Percentiles rank a stretch among this genome's conserved stretches.
These are phyloP conservation scores for Ariopsis seemanni DNA, from an alignment of 2,113 vertebrate genomes.

Conservation along the genomic window DNA sequence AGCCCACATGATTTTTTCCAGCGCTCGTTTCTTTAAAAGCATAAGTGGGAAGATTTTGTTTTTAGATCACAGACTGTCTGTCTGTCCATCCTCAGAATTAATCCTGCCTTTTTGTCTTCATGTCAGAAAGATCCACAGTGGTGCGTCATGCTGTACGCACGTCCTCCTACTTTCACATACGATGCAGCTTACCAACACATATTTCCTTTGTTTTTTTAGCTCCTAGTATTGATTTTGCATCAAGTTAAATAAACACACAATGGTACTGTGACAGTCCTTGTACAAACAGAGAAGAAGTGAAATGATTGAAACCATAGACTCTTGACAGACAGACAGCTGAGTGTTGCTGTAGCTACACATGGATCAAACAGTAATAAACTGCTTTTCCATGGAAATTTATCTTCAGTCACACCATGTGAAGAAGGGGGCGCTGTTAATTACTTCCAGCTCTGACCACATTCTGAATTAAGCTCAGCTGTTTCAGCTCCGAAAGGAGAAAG, in stretches of 20 bases:
- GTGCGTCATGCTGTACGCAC: slow-evolving; percentile 13
- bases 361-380: slow-evolving; percentile 48
- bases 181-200: not conserved
- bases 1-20: not conserved
- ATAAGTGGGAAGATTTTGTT: slow-evolving; percentile 13
- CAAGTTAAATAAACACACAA: not conserved
- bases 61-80: slow-evolving; percentile 19
- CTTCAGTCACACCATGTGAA: slow-evolving; percentile 18
- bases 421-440: slow-evolving; percentile 23
- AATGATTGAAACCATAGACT: slow-evolving; percentile 8
- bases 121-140: slow-evolving; percentile 11
- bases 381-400: slow-evolving; percentile 33
- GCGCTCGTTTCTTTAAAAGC: slow-evolving; percentile 2
- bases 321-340: slow-evolving; percentile 12
- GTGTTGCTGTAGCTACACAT: slow-evolving; percentile 38
- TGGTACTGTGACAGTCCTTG: slow-evolving; percentile 16
- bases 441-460: slow-evolving; percentile 33
- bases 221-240: slow-evolving; percentile 24
- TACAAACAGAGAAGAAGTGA: not conserved
- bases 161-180: slow-evolving; percentile 20
- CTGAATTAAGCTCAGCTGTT: slow-evolving; percentile 32
- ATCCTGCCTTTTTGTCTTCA: slow-evolving; percentile 24
- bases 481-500: slow-evolving; percentile 26
- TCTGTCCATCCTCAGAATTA: slow-evolving; percentile 12
- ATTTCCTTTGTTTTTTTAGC: not conserved